phyloP scores from a whole-genome alignment of 2,888 invertebrate species.

The Drosophila conformis region DNA sequence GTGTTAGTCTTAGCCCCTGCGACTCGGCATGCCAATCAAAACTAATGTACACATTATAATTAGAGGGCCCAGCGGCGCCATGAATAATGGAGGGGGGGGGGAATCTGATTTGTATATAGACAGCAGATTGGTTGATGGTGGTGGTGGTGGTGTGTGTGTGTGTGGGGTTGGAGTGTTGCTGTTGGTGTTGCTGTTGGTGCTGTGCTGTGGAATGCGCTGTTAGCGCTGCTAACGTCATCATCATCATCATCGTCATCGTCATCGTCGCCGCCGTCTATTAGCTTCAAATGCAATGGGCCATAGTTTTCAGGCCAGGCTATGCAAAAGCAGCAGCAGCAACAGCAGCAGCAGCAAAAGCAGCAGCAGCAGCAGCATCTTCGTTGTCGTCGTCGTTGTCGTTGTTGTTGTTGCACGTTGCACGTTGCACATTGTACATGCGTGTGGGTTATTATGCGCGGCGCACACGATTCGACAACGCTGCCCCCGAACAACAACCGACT shows the following conservation, averaged over 20 bases:
- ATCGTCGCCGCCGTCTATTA: conserved; percentile 30
- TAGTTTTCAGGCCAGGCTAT: conserved; percentile 39
- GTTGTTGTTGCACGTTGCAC: conserved; percentile 18
- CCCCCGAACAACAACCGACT: conserved; percentile 47
- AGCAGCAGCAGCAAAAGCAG: conserved; percentile 2
- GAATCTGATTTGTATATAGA: not conserved
- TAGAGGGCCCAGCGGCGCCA: conserved; percentile 37
- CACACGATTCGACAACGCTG: conserved; percentile 51
- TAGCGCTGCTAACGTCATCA: conserved; percentile 4
- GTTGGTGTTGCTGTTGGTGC: not conserved
- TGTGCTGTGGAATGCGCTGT: not conserved
- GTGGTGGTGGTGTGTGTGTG: not conserved
- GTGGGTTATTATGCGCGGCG: conserved; percentile 74
- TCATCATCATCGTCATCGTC: not conserved
- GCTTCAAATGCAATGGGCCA: conserved; percentile 47
- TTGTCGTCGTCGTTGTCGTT: conserved; percentile 19
- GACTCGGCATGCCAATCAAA: conserved; percentile 19
- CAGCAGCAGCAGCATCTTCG: conserved; percentile 40
- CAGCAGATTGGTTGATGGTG: not conserved
- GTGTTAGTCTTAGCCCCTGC: not conserved
- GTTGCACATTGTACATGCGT: conserved; percentile 51
- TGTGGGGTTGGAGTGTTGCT: not conserved
- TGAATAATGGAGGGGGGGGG: not conserved
- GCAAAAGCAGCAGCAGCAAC: conserved; percentile 32
- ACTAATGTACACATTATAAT: conserved; percentile 51